Conservation (phyloP, 30 jellyfish, hydroid and myxozoan genomes). For the Chrysaora quinquecirrha region DNA sequence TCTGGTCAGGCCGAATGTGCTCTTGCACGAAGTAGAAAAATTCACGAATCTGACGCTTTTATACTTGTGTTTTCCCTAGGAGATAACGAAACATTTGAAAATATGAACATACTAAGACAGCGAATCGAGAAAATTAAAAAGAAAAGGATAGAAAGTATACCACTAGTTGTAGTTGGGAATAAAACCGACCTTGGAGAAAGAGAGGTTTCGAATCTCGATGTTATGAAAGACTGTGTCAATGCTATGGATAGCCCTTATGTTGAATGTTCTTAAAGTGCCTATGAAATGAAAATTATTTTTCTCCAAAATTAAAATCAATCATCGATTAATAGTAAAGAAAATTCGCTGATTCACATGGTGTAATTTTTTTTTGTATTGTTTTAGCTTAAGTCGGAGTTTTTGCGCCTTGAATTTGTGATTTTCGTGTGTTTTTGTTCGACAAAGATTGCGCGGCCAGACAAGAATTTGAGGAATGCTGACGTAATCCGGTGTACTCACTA, state of each 20-base stretch:
- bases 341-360: no score
- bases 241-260: slow-evolving; percentile 47
- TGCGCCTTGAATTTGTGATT: no score
- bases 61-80: slow-evolving; percentile 44
- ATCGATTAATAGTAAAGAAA: no score
- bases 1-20: slow-evolving; percentile 20
- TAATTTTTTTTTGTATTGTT: no score
- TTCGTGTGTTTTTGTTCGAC: no score
- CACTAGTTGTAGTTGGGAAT: slow-evolving; percentile 51
- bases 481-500: no score
- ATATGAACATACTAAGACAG: slow-evolving; percentile 13
- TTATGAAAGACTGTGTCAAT: slow-evolving; percentile 11
- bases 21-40: slow-evolving; percentile 16
- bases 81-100: slow-evolving; percentile 40
- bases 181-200: slow-evolving; percentile 11
- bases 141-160: slow-evolving; percentile 4
- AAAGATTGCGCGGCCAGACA: no score
- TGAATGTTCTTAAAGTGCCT: slow-evolving; percentile 45
- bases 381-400: no score
- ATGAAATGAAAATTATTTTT: no score
- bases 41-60: slow-evolving; percentile 43
- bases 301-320: no score
- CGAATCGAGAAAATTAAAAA: slow-evolving; percentile 28
- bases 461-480: no score
- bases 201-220: slow-evolving; percentile 13